These are phyloP conservation scores for Pyrgus malvae DNA, from an alignment of 2,888 invertebrate genomes.

Conservation along the genomic window DNA sequence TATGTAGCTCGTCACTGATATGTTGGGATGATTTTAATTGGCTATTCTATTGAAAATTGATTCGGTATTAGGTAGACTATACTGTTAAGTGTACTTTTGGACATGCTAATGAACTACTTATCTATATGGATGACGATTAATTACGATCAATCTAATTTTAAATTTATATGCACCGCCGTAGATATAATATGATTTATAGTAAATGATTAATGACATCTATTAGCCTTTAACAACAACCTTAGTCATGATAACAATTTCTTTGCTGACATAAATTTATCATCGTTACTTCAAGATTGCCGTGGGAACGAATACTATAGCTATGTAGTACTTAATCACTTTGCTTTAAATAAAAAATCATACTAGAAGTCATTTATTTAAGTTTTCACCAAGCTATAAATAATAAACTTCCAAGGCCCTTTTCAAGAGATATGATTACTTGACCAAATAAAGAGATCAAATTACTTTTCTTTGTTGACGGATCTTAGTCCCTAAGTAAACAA, in stretches of 20 bases:
- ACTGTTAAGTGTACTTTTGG: too few relatives aligned
- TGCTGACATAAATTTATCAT: neutral
- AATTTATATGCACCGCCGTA: too few relatives aligned
- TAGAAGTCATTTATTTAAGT: too few relatives aligned
- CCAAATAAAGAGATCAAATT: neutral
- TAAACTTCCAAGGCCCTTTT: too few relatives aligned
- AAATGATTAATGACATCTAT: constrained; percentile 1
- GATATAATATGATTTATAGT: too few relatives aligned
- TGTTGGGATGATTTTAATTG: neutral
- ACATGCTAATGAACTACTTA: too few relatives aligned
- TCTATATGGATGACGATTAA: too few relatives aligned
- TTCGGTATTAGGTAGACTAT: too few relatives aligned
- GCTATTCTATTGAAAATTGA: neutral
- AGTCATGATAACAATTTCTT: constrained; percentile 5
- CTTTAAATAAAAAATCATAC: too few relatives aligned
- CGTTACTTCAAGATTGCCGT: neutral
- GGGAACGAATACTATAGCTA: neutral
- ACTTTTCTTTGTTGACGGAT: neutral
- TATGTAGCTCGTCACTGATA: constrained; percentile 1
- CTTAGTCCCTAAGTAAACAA: neutral
- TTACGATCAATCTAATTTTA: too few relatives aligned
- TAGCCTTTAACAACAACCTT: neutral
- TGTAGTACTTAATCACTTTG: too few relatives aligned
- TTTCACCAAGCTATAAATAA: too few relatives aligned
- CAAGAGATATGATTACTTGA: neutral